Conservation (phyloP, 2,888 invertebrate genomes). For the Spisula solida region DNA sequence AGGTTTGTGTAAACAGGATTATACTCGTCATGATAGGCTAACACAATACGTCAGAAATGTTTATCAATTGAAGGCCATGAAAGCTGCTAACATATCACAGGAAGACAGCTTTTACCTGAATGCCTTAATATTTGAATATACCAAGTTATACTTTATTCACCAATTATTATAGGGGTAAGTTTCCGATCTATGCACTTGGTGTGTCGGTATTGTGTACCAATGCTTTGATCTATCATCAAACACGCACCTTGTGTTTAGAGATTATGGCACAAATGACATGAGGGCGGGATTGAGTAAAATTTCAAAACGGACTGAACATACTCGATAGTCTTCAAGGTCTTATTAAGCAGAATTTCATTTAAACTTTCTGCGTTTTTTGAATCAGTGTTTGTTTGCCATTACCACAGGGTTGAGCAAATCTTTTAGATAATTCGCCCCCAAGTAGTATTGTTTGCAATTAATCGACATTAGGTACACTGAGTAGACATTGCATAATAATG, state of each 20-base stretch:
- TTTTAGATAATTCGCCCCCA: background rate
- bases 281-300: slow-evolving; percentile 42
- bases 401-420: slow-evolving; percentile 10
- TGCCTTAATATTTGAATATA: slow-evolving; percentile 36
- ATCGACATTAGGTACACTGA: background rate
- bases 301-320: slow-evolving; percentile 40
- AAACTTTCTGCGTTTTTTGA: background rate
- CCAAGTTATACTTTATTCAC: slow-evolving; percentile 27
- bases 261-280: slow-evolving; percentile 42
- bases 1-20: slow-evolving; percentile 38
- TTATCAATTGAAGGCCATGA: slow-evolving; percentile 40
- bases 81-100: slow-evolving; percentile 26
- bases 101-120: slow-evolving; percentile 11
- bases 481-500: background rate
- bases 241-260: slow-evolving; percentile 13
- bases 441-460: background rate
- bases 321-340: background rate
- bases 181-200: slow-evolving; percentile 43
- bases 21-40: background rate
- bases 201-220: slow-evolving; percentile 31
- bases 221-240: slow-evolving; percentile 47
- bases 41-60: slow-evolving; percentile 29
- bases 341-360: background rate
- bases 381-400: slow-evolving; percentile 21
- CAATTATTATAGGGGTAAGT: slow-evolving; percentile 28